Evolutionary conservation across 2,888 invertebrate genomes (phyloP), one percentile per base, ranked within the genome.

Genomic region (Nysson spinosus): DNA sequence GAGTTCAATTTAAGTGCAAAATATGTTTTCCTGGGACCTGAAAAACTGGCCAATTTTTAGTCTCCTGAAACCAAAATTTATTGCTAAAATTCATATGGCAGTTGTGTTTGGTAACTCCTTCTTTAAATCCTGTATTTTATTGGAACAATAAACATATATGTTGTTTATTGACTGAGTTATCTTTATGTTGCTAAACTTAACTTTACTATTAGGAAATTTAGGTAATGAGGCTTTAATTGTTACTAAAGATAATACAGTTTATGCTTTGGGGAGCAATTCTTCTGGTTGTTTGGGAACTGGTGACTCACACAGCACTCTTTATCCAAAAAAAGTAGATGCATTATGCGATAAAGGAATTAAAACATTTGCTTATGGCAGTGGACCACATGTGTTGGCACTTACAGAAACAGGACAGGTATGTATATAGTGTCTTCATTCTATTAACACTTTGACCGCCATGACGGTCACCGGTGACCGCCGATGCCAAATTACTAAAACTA

Each of bases 181-280:
- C n/a, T n/a, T n/a, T n/a, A n/a, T n/a, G n/a, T n/a, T n/a, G n/a
- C n/a, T n/a, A n/a, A n/a, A n/a, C n/a, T n/a, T n/a, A n/a, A n/a
- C n/a, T n/a, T n/a, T n/a, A n/a, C n/a, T 12, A n/a, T 32, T 9
- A 61, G 60, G 51, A 32, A n/a, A 19, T 69, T 86, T 89, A 20
- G 91, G 90, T 1, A 90, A 90, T 80, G 91, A 91, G 82, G 90
- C 91, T 4, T 82, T 92, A 32, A 85, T 91, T 49, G 89, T 91
- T n/a, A 90, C 89, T 6, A 88, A 89, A 56, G 88, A 89, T 64
- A 90, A 90, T 74, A 89, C 89, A 69, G 91, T 91, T 0, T 91
- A 88, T 78, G 89, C 89, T 0, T 73, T 91, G 30, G 91, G 91
- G 22, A 89, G 88, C 7, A 91, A 91, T 72, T 87, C 88, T 26